Conservation (phyloP, 2,797 vertebrate genomes). For the Tolypeutes matacus region DNA sequence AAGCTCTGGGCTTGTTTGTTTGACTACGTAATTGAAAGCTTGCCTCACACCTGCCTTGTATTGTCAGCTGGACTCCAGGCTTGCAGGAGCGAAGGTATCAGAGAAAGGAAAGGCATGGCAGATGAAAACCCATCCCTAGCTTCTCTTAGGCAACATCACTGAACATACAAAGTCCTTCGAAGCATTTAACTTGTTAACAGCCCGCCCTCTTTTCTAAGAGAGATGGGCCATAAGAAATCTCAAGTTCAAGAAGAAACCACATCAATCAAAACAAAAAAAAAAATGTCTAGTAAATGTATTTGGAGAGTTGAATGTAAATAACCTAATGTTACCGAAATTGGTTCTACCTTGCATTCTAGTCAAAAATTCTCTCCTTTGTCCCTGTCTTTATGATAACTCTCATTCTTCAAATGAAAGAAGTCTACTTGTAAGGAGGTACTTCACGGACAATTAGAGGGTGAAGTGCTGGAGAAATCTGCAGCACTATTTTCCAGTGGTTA, state of each 20-base stretch:
- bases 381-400: not conserved
- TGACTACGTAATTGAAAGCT: constrained; percentile 10
- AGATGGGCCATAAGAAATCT: not conserved
- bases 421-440: not conserved
- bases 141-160: not conserved
- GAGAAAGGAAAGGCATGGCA: not conserved
- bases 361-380: not conserved
- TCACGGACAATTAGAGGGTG: too few species aligned
- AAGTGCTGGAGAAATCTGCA: not conserved
- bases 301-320: not conserved
- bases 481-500: not conserved
- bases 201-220: not conserved
- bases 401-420: not conserved
- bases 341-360: not conserved
- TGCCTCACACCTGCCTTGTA: not conserved
- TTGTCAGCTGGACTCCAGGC: not conserved
- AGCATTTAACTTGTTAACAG: not conserved
- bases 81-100: not conserved
- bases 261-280: not conserved
- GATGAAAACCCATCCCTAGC: not conserved
- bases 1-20: constrained; percentile 28
- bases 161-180: not conserved
- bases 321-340: not conserved
- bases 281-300: not conserved
- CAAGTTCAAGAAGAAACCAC: not conserved